phyloP scores from a whole-genome alignment of 2,888 invertebrate species.

The Sesia apiformis region DNA sequence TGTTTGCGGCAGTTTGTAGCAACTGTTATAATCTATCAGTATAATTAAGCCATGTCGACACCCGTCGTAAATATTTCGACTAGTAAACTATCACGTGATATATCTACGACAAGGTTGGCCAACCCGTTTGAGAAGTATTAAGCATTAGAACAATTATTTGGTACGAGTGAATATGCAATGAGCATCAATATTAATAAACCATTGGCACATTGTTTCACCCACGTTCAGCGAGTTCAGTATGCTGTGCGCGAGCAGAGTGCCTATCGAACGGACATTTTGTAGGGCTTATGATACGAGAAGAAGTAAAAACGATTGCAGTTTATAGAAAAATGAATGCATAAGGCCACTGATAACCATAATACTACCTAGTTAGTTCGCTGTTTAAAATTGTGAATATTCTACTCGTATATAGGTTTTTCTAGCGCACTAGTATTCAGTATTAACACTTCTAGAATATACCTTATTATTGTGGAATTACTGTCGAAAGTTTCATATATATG shows the following conservation, averaged over 20 bases:
- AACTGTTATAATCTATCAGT: neutral
- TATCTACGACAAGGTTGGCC: neutral
- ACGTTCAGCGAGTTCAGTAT: conserved; percentile 16
- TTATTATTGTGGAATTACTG: no score
- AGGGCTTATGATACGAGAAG: no score
- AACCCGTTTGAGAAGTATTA: neutral
- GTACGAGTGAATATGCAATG: conserved; percentile 45
- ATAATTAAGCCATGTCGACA: neutral
- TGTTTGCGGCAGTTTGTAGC: neutral
- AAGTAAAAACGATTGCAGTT: no score
- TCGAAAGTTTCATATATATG: no score
- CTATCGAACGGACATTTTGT: no score
- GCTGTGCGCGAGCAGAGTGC: neutral
- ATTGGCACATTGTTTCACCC: conserved; percentile 43
- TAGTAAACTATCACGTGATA: neutral
- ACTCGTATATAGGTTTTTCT: no score
- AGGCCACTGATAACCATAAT: no score
- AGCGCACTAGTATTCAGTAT: no score
- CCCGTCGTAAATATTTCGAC: neutral
- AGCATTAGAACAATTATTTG: conserved; percentile 4
- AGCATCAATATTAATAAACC: conserved; percentile 29
- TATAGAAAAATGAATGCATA: no score
- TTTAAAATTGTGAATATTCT: no score
- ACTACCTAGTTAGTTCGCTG: no score
- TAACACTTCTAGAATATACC: no score